Percentiles rank a stretch among this genome's conserved stretches.
phyloP scores from a whole-genome alignment of 2,888 invertebrate species.

The Sesia bembeciformis region DNA sequence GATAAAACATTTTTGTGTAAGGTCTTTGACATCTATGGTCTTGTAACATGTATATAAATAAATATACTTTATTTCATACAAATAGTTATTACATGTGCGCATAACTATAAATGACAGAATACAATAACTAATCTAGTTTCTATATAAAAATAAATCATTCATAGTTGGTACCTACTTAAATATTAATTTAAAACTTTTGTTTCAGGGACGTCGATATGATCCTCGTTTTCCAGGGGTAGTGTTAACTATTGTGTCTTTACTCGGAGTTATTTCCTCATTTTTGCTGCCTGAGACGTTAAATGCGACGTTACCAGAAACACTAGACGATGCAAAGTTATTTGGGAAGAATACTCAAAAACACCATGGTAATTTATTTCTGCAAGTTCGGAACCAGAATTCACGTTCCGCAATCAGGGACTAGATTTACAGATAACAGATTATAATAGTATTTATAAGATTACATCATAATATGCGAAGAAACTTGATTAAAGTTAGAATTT shows the following conservation, averaged over 20 bases:
- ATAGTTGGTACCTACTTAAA: background rate
- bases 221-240: conserved; percentile 27
- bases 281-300: conserved; percentile 78
- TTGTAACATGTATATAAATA: background rate
- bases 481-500: too few relatives aligned
- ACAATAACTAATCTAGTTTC: too few relatives aligned
- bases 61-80: background rate
- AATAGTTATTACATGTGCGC: background rate
- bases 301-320: conserved; percentile 76
- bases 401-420: too few relatives aligned
- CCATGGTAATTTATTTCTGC: background rate
- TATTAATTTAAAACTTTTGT: conserved; percentile 9
- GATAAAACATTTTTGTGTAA: too few relatives aligned
- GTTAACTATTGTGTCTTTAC: conserved; percentile 39
- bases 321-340: conserved; percentile 75
- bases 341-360: conserved; percentile 48
- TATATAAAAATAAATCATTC: too few relatives aligned
- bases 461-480: too few relatives aligned
- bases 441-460: too few relatives aligned
- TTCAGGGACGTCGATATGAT: conserved; percentile 37
- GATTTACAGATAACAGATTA: too few relatives aligned
- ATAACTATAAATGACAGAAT: too few relatives aligned
- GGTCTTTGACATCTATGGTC: background rate
- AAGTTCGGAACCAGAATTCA: background rate
- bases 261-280: conserved; percentile 58